Base-by-base conservation (phyloP, 2,888 invertebrate genomes). In the Cryptosula pallasiana region DNA sequence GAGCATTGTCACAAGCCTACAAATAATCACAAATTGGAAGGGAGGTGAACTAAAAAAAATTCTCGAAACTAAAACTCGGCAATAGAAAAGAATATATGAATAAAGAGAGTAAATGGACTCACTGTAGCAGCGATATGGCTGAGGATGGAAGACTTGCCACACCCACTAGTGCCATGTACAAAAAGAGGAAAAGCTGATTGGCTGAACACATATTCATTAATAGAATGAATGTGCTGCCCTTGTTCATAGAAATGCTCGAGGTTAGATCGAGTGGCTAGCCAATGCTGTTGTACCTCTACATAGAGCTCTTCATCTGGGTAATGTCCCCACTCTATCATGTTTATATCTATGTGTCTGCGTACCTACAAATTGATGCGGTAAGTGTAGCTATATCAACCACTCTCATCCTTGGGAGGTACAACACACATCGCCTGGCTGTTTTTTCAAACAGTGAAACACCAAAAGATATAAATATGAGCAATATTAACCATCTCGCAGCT, bases 251-350 rank as follows among this genome's bases (percentile, higher is more conserved):
- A 70, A n/a, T 70, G 35, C 45, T 3, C 3, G 9, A 70, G 45
- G 45, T 70, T 54, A 35, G 63, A 63, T 32, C 29, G 34, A 27
- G 70, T 29, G 9, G 5, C n/a, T 25, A 54, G 9, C 70, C 70
- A 70, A 27, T 70, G 70, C 32, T 70, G 70, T 45, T 54, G 70
- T 23, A 70, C 29, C 70, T 70, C 70, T 2, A 27, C 29, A 29
- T 70, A 70, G 2, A 70, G 45, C n/a, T 70, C 70, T 2, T 70
- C 45, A 25, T 70, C 16, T 9, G 70, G 70, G 32, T 70, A 70
- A 45, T 36, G 36, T 9, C 23, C 27, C 70, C 36, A 54, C 70
- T 70, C 70, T 27, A 70, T 54, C 70, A 70, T 70, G 23, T 23
- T n/a, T 16, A 70, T 45, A 54, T 70, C 70, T 13, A 70, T 45